Evolutionary conservation across 1,140 invertebrate genomes (phyloP), one percentile per base, ranked within the genome.

Genomic region (Ceratoteleas bidentatus): DNA sequence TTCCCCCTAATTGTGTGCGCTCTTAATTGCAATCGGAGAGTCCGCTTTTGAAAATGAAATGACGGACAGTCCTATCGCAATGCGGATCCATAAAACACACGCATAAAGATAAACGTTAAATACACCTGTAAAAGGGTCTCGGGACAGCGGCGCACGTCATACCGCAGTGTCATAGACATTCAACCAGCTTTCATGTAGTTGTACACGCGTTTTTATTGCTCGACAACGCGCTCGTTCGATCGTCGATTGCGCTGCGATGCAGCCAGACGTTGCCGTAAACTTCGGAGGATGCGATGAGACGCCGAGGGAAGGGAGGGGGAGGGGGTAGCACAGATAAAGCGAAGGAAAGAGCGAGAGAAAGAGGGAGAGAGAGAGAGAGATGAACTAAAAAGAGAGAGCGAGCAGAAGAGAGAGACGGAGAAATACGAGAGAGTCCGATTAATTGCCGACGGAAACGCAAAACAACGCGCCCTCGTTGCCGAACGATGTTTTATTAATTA

Each of bases 171-270:
- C 70, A 58, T 43, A 65, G 43, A 65, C 4, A 24, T 24, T 74
- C 33, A 74, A 64, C 60, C 60, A 74, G 70, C 60, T 65, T 74
- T 73, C 50, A 45, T 73, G 24, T 54, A 54, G 49, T 43, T 47
- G 68, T 61, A 73, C 36, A 56, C 38, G 70, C 70, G 60, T 74
- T 74, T 74, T 74, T 74, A 74, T 74, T 74, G 50, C 60, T 73
- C 52, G 58, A 61, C 69, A 73, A 47, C 69, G 52, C 13, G 58
- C 50, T 57, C 60, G 60, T 56, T 74, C 53, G 53, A 50, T 74
- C 53, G 58, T 64, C 45, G 33, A 62, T 57, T 64, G 52, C 24
- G 24, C 69, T 73, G 16, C 32, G 50, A 62, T 33, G 52, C 34
- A 15, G 32, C 40, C 53, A 45, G 24, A 45, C 57, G 40, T 68